phyloP scores from a whole-genome alignment of 92 coral and sea anemone species.

The Porites evermanni region DNA sequence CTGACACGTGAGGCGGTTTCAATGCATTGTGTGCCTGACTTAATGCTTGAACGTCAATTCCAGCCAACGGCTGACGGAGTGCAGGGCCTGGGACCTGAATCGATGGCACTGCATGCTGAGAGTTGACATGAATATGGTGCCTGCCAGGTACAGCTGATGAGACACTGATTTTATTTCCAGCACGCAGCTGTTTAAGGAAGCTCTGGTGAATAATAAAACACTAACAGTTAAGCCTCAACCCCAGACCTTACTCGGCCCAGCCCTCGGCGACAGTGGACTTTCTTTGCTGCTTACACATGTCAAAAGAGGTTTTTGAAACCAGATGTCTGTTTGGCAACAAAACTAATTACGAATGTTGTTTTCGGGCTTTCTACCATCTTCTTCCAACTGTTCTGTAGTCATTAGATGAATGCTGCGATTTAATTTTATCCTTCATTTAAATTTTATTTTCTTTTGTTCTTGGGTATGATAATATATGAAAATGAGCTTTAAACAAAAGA shows the following conservation, averaged over 20 bases:
- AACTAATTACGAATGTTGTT: too few species aligned
- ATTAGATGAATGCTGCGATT: too few species aligned
- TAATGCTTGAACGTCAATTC: slow-evolving; percentile 53
- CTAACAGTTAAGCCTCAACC: neutral
- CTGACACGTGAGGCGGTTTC: slow-evolving; percentile 54
- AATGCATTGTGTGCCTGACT: slow-evolving; percentile 64
- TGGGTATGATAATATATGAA: too few species aligned
- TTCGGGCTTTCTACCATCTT: too few species aligned
- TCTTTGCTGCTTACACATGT: neutral
- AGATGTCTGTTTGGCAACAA: too few species aligned
- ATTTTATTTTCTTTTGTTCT: too few species aligned
- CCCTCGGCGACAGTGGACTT: too few species aligned
- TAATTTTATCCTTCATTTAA: too few species aligned
- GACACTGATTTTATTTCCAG: slow-evolving; percentile 70
- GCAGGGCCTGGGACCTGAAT: slow-evolving; percentile 37
- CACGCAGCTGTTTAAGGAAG: slow-evolving; percentile 71
- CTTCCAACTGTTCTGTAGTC: too few species aligned
- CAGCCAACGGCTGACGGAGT: slow-evolving; percentile 64
- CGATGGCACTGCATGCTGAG: slow-evolving; percentile 49
- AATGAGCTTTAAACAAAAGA: too few species aligned
- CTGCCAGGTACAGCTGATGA: slow-evolving; percentile 66
- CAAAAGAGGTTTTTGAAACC: neutral
- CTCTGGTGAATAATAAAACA: slow-evolving; percentile 42
- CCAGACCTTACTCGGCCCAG: too few species aligned
- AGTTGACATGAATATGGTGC: neutral